Conservation (phyloP, 2,113 vertebrate genomes). For the Notechis scutatus region DNA sequence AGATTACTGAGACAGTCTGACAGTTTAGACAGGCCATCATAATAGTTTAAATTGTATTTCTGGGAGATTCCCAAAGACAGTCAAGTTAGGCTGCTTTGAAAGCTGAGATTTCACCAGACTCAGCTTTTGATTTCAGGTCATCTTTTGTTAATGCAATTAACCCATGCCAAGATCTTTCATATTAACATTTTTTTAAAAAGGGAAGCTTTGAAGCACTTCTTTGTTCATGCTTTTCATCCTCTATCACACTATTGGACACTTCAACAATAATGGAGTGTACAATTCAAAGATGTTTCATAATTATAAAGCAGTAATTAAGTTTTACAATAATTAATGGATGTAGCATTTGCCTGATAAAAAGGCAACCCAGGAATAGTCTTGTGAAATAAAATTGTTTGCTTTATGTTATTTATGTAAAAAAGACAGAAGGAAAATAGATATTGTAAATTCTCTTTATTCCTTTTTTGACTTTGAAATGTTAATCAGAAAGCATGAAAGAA, state of each 20-base stretch:
- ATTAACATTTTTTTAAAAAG: conserved; percentile 5
- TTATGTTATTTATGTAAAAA: neutral
- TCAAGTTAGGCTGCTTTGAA: conserved; percentile 56
- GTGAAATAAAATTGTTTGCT: conserved; percentile 33
- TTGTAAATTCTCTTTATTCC: conserved; percentile 44
- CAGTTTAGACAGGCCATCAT: conserved; percentile 70
- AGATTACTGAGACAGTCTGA: conserved; percentile 58
- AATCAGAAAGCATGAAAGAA: conserved; percentile 18
- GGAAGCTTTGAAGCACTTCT: conserved; percentile 9
- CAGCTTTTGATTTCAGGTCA: conserved; percentile 62
- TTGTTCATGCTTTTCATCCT: conserved; percentile 18
- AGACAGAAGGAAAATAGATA: conserved; percentile 31
- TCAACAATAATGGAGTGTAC: conserved; percentile 34
- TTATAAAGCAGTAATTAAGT: conserved; percentile 49
- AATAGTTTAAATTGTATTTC: conserved; percentile 62
- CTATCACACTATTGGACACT: conserved; percentile 21
- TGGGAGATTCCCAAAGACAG: conserved; percentile 66
- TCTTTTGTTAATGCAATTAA: conserved; percentile 59
- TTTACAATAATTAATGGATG: conserved; percentile 46
- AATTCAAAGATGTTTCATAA: conserved; percentile 16
- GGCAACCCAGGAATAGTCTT: conserved; percentile 32
- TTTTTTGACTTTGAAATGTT: conserved; percentile 45
- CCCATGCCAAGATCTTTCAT: neutral
- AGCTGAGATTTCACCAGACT: conserved; percentile 38
- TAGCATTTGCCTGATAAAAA: conserved; percentile 48